Percentiles rank a stretch among this genome's conserved stretches.
These are phyloP conservation scores for Epizoanthus illoricatus DNA, from an alignment of 92 coral and sea anemone species.

Conservation along the genomic window DNA sequence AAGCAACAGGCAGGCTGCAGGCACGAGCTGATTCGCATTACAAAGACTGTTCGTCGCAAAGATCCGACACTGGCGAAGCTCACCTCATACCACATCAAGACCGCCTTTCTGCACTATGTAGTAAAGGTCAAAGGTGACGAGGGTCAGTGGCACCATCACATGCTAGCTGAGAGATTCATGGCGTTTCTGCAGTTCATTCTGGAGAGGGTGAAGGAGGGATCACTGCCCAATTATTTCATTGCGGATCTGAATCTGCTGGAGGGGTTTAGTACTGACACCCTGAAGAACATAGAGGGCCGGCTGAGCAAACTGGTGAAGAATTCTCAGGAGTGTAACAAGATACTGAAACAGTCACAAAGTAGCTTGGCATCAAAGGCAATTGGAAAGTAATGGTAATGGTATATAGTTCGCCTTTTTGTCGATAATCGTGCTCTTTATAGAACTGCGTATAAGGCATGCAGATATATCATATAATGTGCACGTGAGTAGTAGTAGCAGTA, in stretches of 20 bases:
- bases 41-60: conserved; percentile 36
- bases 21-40: conserved; percentile 30
- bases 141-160: conserved; percentile 38
- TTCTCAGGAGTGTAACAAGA: conserved; percentile 18
- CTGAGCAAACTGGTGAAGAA: conserved; percentile 39
- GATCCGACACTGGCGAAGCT: conserved; percentile 20
- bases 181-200: conserved; percentile 39
- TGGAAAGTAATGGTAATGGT: neutral
- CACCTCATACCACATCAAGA: conserved; percentile 32
- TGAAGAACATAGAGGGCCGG: conserved; percentile 57
- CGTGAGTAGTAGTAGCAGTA: no score
- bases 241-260: conserved; percentile 47
- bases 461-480: no score
- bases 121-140: conserved; percentile 8
- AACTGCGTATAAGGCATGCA: no score
- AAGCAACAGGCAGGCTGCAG: conserved; percentile 26
- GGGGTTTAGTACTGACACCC: conserved; percentile 36
- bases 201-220: conserved; percentile 25
- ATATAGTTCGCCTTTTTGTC: no score
- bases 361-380: no score
- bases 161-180: conserved; percentile 35
- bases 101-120: conserved; percentile 28
- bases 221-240: conserved; percentile 49
- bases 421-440: no score
- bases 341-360: neutral